Evolutionary conservation across 2,113 vertebrate genomes (phyloP), one percentile per base, ranked within the genome.

Genomic region (Chascanopsetta lugubris): DNA sequence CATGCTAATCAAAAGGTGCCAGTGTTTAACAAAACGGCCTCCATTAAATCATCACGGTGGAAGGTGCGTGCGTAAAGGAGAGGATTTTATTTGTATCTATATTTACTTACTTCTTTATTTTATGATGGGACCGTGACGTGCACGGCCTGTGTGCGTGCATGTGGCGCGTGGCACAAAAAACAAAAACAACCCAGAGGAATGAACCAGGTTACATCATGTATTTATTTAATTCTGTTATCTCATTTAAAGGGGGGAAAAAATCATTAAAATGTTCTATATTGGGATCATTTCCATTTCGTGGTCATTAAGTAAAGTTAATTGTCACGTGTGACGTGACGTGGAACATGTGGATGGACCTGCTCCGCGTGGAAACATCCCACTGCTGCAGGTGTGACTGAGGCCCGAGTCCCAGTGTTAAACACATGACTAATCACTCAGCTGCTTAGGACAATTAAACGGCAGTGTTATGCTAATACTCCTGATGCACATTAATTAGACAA

Each of bases 391-490:
- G 92, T 93, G 93, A 93, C 92, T 90, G 93, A 87, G 82, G 88
- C 94, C 79, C 71, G 77, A 34, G 91, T 53, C 57, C 38, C 61
- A 67, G 85, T 95, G 95, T 96, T 97, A 98, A 99, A 97, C 95
- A 96, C 94, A 96, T 94, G 95, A 92, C 93, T 98, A 98, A 99
- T 99, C 97, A 98, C 74, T 72, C 51, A 45, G 25, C 82, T 95
- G 94, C 95, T 95, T 95, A 95, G 97, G 95, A 97, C 96, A 98
- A 98, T 98, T 95, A 95, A 98, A 95, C 95, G 93, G 94, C 91
- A 95, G 94, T 97, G 95, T 96, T 96, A 98, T 98, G 96, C 93
- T 96, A 99, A 98, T 98, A 88, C 90, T 79, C 95, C 94, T 93
- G 94, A 94, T 95, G 51, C 93, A 94, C 93, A 97, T 96, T 96